These are phyloP conservation scores for Seira musarum DNA, from an alignment of 2,888 invertebrate genomes.

Conservation along the genomic window DNA sequence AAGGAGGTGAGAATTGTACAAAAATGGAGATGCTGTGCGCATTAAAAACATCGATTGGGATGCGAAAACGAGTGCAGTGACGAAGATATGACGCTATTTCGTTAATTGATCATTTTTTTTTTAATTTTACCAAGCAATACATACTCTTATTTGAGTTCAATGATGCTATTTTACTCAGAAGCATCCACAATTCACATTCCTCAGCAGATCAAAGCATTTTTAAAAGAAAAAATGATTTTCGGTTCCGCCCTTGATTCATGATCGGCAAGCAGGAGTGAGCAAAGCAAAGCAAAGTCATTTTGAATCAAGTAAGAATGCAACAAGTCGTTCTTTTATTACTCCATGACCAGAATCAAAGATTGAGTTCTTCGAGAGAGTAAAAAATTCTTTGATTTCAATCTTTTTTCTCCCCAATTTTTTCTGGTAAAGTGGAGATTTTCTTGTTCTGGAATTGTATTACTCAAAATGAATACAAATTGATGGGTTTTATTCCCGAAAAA, in stretches of 20 bases:
- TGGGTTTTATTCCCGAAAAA: slow-evolving; percentile 65
- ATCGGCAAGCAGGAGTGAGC: slow-evolving; percentile 27
- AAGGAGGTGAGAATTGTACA: background rate
- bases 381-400: slow-evolving; percentile 31
- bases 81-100: background rate
- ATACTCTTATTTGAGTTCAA: too few species aligned
- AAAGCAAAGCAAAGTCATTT: slow-evolving; percentile 40
- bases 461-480: slow-evolving; percentile 70
- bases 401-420: background rate
- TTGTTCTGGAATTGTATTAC: slow-evolving; percentile 49
- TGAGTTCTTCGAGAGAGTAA: slow-evolving; percentile 15
- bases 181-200: too few species aligned
- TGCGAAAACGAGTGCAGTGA: background rate
- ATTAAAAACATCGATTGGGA: too few species aligned
- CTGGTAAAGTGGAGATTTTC: background rate
- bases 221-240: slow-evolving; percentile 22
- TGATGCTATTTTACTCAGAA: too few species aligned
- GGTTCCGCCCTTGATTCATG: slow-evolving; percentile 34
- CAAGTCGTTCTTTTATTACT: background rate
- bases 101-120: background rate
- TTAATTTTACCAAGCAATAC: too few species aligned
- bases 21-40: background rate
- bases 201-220: too few species aligned
- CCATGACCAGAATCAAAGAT: background rate
- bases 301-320: slow-evolving; percentile 29